phyloP scores from a whole-genome alignment of 2,113 vertebrate species.

The Ursus arctos region DNA sequence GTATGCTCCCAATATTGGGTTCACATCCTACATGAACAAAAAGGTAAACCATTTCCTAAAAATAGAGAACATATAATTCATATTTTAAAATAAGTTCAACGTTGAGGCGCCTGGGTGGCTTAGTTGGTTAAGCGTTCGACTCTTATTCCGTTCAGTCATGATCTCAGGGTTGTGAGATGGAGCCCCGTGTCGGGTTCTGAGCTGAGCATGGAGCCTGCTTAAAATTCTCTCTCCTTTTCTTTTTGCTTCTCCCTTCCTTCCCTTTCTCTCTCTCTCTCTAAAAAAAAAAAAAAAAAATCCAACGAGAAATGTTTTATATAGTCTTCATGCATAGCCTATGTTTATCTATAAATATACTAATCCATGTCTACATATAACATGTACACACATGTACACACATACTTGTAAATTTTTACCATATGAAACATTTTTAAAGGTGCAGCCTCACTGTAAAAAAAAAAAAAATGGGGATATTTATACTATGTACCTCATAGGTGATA shows the following conservation, averaged over 20 bases:
- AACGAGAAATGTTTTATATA: neutral
- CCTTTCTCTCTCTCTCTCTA: neutral
- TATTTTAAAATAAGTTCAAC: conserved; percentile 52
- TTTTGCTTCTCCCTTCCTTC: neutral
- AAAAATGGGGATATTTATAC: neutral
- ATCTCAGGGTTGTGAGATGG: neutral
- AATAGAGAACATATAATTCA: neutral
- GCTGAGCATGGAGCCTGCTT: neutral
- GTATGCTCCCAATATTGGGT: neutral
- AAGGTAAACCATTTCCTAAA: conserved; percentile 31
- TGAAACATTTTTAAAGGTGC: neutral
- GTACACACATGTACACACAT: neutral
- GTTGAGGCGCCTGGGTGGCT: neutral
- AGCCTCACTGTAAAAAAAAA: neutral
- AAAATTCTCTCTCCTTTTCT: neutral
- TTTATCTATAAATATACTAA: conserved; percentile 17
- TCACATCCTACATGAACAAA: neutral
- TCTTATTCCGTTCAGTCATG: neutral
- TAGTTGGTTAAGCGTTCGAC: neutral
- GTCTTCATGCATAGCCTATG: neutral
- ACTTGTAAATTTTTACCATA: neutral
- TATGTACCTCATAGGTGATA: neutral
- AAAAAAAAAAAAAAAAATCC: neutral
- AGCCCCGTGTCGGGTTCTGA: fast-evolving
- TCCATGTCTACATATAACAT: neutral